Evolutionary conservation across 2,888 invertebrate genomes (phyloP), one percentile per base, ranked within the genome.

Genomic region (Drosophila aldrichi): DNA sequence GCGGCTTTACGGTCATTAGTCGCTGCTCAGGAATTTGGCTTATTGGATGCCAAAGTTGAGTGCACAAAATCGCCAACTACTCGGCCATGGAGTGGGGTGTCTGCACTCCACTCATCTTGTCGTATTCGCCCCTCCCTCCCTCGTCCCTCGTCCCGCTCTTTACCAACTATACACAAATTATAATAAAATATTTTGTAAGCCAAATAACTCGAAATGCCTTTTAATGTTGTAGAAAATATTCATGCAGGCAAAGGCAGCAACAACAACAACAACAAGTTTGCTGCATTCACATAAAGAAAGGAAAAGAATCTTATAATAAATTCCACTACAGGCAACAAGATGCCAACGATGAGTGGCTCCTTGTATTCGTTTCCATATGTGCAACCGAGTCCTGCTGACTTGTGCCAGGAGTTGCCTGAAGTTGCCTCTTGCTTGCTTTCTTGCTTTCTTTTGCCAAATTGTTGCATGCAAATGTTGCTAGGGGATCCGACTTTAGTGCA

Each of bases 291-390:
- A 74, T 62, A 81, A 75, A 56, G 69, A 59, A 81, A 79, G 78
- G 87, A 87, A 87, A 82, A 75, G 86, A 76, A 86, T 84, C 86
- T 88, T 88, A 85, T 87, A 88, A 88, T 82, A 87, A 88, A 87
- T 87, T 87, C 88, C 86, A 82, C 81, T 82, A 82, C 77, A 60
- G 79, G 60, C 83, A 85, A 80, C 85, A 80, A 81, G 85, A 82
- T 82, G 87, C 70, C 70, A 77, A 82, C 59, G 69, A 76, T 67
- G 82, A 79, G 74, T 57, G 65, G 77, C 65, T 77, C 46, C 73
- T 72, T 60, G 44, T 43, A 68, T 72, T 64, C 71, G 57, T 54
- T 52, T 71, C 57, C 75, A 73, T 77, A 67, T 77, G 77, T 74
- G 73, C 54, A 70, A 61, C 69, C 64, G 61, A 67, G 52, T 62